Evolutionary conservation across 1,140 invertebrate species (phyloP).

Genomic region (Drepana arcuata): DNA sequence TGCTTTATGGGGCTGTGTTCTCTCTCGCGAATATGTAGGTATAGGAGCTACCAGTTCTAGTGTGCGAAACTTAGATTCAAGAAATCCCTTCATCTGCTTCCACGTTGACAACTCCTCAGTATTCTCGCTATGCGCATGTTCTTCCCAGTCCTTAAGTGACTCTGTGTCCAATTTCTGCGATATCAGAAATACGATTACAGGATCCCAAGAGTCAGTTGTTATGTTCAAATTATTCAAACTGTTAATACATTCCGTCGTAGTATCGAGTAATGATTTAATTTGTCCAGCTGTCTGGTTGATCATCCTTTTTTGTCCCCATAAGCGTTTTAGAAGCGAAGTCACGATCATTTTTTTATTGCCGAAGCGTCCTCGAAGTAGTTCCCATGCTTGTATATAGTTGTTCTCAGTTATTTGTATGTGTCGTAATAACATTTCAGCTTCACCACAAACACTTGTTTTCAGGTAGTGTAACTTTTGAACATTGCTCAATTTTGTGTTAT

Average conservation of each 20-base stretch:
- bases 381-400: background rate
- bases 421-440: background rate
- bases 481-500: background rate
- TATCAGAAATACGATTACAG: conserved; percentile 12
- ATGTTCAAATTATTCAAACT: background rate
- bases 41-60: conserved; percentile 15
- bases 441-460: background rate
- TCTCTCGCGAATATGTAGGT: background rate
- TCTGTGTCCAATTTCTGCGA: conserved; percentile 23
- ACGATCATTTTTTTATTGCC: background rate
- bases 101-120: conserved; percentile 16
- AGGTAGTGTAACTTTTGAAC: background rate
- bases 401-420: background rate
- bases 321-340: background rate
- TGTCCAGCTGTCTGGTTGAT: background rate
- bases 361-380: background rate
- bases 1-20: conserved; percentile 4
- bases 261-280: background rate
- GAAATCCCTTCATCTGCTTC: conserved; percentile 12
- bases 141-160: conserved; percentile 22
- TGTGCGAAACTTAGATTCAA: conserved; percentile 19
- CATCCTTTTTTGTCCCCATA: background rate
- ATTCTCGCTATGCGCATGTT: conserved; percentile 9
- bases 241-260: background rate
- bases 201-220: background rate